Conservation (phyloP, 2,797 vertebrate genomes). For the Clarias platycephalus region DNA sequence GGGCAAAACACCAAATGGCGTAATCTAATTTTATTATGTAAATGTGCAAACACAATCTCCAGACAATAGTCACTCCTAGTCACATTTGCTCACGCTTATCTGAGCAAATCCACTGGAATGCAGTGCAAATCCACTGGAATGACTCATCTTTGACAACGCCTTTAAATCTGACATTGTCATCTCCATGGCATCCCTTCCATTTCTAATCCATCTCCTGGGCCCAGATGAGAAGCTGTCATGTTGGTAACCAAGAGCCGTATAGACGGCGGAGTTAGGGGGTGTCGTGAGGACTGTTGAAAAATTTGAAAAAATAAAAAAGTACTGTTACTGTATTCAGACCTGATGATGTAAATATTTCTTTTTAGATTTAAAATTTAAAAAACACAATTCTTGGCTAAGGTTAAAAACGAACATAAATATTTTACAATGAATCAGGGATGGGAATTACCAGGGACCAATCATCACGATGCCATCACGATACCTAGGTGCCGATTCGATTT, state of each 20-base stretch:
- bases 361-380: not conserved
- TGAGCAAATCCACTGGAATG: not conserved
- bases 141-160: not conserved
- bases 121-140: not conserved
- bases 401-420: no score
- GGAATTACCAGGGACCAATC: no score
- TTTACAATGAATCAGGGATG: no score
- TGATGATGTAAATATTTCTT: not conserved
- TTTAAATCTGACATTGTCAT: constrained; percentile 19
- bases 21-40: constrained; percentile 38
- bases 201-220: constrained; percentile 4
- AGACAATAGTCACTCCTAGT: constrained; percentile 27
- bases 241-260: not conserved
- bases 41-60: constrained; percentile 28
- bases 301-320: not conserved
- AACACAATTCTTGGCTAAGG: not conserved
- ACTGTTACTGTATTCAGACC: not conserved
- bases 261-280: not conserved
- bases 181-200: not conserved
- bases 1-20: constrained; percentile 31
- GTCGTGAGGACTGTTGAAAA: not conserved
- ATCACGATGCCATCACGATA: no score
- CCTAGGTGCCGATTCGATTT: no score
- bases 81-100: constrained; percentile 28
- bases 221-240: not conserved